Percentiles rank a stretch among this genome's conserved stretches.
phyloP scores from a whole-genome alignment of 1,140 invertebrate genomes.

The Antheraea mylitta region DNA sequence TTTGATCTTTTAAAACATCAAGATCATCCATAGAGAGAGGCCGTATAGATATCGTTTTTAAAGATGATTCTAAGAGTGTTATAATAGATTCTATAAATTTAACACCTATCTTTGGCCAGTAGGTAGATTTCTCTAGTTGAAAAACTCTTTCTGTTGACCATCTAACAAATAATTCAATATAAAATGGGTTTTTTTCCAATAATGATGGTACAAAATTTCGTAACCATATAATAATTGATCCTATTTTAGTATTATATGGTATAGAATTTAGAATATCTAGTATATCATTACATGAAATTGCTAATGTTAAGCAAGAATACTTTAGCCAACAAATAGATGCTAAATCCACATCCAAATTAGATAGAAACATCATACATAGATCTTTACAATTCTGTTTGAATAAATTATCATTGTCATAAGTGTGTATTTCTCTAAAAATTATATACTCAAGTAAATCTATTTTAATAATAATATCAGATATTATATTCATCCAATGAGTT shows the following conservation, averaged over 20 bases:
- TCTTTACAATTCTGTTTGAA: constrained; percentile 51
- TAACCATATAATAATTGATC: constrained; percentile 62
- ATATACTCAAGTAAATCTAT: constrained; percentile 65
- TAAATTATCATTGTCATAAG: constrained; percentile 51
- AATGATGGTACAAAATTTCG: constrained; percentile 59
- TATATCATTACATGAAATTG: constrained; percentile 42
- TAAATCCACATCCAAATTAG: constrained; percentile 63
- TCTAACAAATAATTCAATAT: constrained; percentile 66
- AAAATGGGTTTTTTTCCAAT: constrained; percentile 63
- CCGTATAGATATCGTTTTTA: constrained; percentile 58
- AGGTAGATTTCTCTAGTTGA: constrained; percentile 59
- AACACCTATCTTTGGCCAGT: constrained; percentile 71
- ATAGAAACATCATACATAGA: constrained; percentile 56
- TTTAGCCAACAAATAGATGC: constrained; percentile 70
- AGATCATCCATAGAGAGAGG: constrained; percentile 67
- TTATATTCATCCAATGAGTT: constrained; percentile 32
- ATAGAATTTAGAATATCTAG: constrained; percentile 56
- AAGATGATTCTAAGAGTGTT: constrained; percentile 52
- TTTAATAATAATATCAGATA: constrained; percentile 57
- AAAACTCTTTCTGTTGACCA: constrained; percentile 69
- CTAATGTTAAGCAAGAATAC: constrained; percentile 52
- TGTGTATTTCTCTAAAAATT: constrained; percentile 49
- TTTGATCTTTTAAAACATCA: constrained; percentile 57
- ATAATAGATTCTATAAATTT: constrained; percentile 65
- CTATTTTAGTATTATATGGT: constrained; percentile 62